These are phyloP conservation scores for Pimpla rufipes DNA, from an alignment of 2,888 invertebrate species.

Conservation along the genomic window DNA sequence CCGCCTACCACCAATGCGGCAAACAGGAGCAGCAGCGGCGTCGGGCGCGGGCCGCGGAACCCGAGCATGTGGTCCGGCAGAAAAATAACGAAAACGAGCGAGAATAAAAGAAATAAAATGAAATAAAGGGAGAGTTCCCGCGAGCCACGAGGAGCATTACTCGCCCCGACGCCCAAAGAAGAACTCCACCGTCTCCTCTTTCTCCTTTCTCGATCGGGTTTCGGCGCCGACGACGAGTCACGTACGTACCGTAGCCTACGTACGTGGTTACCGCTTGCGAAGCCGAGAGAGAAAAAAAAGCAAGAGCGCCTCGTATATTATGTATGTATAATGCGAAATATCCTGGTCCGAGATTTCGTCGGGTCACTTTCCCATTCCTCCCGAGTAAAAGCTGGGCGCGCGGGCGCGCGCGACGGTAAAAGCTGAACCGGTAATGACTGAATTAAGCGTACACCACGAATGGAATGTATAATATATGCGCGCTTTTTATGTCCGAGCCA, in stretches of 20 bases:
- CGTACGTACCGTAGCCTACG: not conserved
- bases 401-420: constrained; percentile 27
- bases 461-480: constrained; percentile 17
- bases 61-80: constrained; percentile 47
- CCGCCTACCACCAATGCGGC: constrained; percentile 15
- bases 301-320: constrained; percentile 43
- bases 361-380: constrained; percentile 33
- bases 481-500: constrained; percentile 11
- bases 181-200: constrained; percentile 56
- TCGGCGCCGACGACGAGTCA: constrained; percentile 58
- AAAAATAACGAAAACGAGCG: constrained; percentile 38
- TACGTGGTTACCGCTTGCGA: constrained; percentile 10
- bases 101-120: constrained; percentile 42
- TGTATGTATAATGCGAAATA: constrained; percentile 48
- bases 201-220: constrained; percentile 68
- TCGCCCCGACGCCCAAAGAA: constrained; percentile 45
- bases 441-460: constrained; percentile 44
- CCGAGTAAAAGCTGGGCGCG: constrained; percentile 41
- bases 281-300: constrained; percentile 12
- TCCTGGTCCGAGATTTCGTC: constrained; percentile 59
- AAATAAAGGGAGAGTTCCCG: constrained; percentile 51
- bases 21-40: constrained; percentile 40
- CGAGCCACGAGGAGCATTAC: constrained; percentile 28
- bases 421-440: constrained; percentile 56
- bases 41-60: too few species aligned